phyloP scores from a whole-genome alignment of 1,140 invertebrate species.

The Daktulosphaira vitifoliae region DNA sequence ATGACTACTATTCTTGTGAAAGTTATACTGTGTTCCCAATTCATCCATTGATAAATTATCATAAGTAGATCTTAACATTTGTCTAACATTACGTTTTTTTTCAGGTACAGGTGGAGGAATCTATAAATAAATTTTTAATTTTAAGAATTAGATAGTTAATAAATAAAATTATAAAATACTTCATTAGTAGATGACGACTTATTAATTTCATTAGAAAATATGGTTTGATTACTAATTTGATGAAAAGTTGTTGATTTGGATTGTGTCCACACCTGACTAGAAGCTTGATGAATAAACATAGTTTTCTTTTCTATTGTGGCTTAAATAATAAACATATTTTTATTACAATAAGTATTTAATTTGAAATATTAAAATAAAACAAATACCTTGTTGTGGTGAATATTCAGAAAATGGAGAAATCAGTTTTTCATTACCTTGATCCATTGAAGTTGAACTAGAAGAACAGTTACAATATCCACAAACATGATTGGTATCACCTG shows the following conservation, averaged over 20 bases:
- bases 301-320: constrained; percentile 26
- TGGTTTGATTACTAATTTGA: constrained; percentile 20
- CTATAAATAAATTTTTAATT: too few species aligned
- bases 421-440: constrained; percentile 26
- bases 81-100: constrained; percentile 12
- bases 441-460: constrained; percentile 25
- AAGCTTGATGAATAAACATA: constrained; percentile 19
- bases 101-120: constrained; percentile 27
- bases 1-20: constrained; percentile 24
- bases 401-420: constrained; percentile 27
- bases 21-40: constrained; percentile 28
- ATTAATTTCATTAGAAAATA: constrained; percentile 17
- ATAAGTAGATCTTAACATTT: constrained; percentile 15
- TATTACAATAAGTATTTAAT: too few species aligned
- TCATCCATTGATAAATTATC: constrained; percentile 32
- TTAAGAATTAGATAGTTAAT: too few species aligned
- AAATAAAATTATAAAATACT: too few species aligned
- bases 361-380: background rate
- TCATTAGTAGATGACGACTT: background rate
- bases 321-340: too few species aligned
- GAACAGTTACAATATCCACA: constrained; percentile 32
- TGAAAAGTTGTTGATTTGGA: constrained; percentile 21
- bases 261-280: constrained; percentile 28
- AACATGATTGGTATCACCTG: constrained; percentile 22
- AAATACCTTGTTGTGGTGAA: constrained; percentile 23